Conservation (phyloP, 1,140 invertebrate genomes). For the Papilio aristodemus region DNA sequence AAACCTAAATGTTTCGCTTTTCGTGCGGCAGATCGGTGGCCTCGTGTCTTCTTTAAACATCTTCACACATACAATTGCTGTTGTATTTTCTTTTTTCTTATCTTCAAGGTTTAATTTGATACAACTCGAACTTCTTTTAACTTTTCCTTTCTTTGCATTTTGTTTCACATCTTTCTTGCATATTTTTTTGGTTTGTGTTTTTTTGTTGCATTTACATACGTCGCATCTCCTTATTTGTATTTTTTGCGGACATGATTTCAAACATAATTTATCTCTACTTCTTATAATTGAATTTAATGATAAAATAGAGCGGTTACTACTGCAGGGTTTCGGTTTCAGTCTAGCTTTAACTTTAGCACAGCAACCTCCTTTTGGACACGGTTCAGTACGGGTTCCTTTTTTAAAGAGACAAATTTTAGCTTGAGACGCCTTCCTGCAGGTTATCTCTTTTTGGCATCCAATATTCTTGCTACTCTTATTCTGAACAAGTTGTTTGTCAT, state of each 20-base stretch:
- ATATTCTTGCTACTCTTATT: constrained; percentile 4
- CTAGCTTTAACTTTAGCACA: constrained; percentile 4
- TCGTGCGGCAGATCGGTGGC: neutral
- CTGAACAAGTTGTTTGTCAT: neutral
- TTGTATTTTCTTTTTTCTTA: constrained; percentile 11
- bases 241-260: constrained; percentile 6
- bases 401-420: constrained; percentile 16
- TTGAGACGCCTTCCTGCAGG: constrained; percentile 19
- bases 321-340: constrained; percentile 11
- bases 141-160: constrained; percentile 1
- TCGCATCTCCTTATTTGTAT: neutral
- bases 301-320: neutral
- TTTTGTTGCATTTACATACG: constrained; percentile 24
- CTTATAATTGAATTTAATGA: constrained; percentile 10
- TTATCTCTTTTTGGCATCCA: constrained; percentile 6
- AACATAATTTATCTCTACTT: constrained; percentile 2
- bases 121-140: constrained; percentile 13
- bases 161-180: constrained; percentile 23
- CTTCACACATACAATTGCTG: constrained; percentile 11
- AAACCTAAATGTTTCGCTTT: constrained; percentile 8
- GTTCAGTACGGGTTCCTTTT: constrained; percentile 10
- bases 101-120: neutral
- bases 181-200: constrained; percentile 26
- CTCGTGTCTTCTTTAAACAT: constrained; percentile 3
- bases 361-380: constrained; percentile 11